Evolutionary conservation across 2,888 invertebrate species (phyloP), one percentile per base, ranked within the genome.

Genomic region (Palloptera scutellata): DNA sequence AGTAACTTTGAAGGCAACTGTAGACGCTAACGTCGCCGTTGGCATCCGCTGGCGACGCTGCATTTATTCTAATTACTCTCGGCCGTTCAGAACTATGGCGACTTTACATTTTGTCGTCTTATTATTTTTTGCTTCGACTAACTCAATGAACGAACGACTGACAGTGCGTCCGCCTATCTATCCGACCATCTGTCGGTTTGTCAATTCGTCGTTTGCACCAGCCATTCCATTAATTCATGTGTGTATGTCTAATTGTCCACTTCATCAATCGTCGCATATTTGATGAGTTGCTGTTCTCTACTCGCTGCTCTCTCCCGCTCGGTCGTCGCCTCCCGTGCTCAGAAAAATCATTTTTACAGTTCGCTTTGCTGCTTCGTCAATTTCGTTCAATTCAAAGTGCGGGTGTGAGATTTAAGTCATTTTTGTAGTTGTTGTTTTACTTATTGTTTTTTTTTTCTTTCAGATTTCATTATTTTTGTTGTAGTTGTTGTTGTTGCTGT

Each of bases 341-440:
- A 30, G n/a, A n/a, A n/a, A 30, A 30, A 30, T 30, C 30, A 30
- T 30, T 30, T 20, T 51, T 15, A 52, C 19, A 20, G 11, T 51
- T 11, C 10, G 41, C 51, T 48, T 43, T 15, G 17, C 20, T 43
- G 43, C 48, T 48, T 20, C 58, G 64, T 64, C 64, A 58, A n/a
- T 52, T 64, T 52, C 30, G 30, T 30, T 30, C 64, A 58, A 64
- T 58, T 64, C 58, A 40, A 64, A 69, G 70, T 72, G 74, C 70
- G 74, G 74, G 74, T 72, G 74, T 72, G 71, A 71, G 74, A 71
- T 74, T 72, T 69, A 66, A 69, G 65, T 73, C 69, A 67, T 53
- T 72, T 30, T 64, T 62, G 51, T 69, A 13, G 69, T 69, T 45
- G 60, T 61, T 64, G 9, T 40, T 45, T 41, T 65, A 55, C 19